These are phyloP conservation scores for Cotesia vestalis DNA, from an alignment of 1,140 invertebrate genomes.

Conservation along the genomic window DNA sequence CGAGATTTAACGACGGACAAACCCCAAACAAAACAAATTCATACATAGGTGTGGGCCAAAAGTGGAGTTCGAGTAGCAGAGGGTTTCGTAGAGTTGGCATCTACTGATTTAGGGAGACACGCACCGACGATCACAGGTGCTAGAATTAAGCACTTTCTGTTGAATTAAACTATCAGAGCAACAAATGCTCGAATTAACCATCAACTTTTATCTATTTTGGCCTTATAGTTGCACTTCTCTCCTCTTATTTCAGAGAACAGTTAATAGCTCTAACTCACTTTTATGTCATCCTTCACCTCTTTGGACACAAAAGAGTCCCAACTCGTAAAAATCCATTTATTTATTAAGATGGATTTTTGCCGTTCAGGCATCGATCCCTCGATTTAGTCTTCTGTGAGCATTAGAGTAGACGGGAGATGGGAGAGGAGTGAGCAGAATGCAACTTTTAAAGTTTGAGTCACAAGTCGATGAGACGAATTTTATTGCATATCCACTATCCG, in stretches of 20 bases:
- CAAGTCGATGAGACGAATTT: constrained; percentile 29
- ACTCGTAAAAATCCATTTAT: too few relatives aligned
- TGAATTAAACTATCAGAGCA: constrained; percentile 20
- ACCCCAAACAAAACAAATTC: not conserved
- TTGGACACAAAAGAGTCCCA: too few relatives aligned
- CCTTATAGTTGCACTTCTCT: too few relatives aligned
- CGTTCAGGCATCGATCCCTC: not conserved
- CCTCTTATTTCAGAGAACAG: too few relatives aligned
- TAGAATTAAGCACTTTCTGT: not conserved
- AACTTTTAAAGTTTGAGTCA: constrained; percentile 27
- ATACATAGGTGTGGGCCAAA: too few relatives aligned
- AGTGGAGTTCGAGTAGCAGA: too few relatives aligned
- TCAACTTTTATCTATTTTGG: constrained; percentile 1
- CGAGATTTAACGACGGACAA: constrained; percentile 28
- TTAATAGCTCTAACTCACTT: too few relatives aligned
- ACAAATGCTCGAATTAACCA: constrained; percentile 22
- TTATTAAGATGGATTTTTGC: too few relatives aligned
- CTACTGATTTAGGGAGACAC: constrained; percentile 47
- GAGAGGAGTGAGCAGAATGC: not conserved
- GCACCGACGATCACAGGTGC: constrained; percentile 47
- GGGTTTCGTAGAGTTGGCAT: too few relatives aligned
- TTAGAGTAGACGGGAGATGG: too few relatives aligned
- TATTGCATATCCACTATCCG: constrained; percentile 18
- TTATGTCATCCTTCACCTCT: too few relatives aligned
- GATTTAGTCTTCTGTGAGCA: not conserved